Percentiles rank a stretch among this genome's conserved stretches.
These are phyloP conservation scores for Vulpes ferrilata DNA, from an alignment of 2,113 vertebrate genomes.

Conservation along the genomic window DNA sequence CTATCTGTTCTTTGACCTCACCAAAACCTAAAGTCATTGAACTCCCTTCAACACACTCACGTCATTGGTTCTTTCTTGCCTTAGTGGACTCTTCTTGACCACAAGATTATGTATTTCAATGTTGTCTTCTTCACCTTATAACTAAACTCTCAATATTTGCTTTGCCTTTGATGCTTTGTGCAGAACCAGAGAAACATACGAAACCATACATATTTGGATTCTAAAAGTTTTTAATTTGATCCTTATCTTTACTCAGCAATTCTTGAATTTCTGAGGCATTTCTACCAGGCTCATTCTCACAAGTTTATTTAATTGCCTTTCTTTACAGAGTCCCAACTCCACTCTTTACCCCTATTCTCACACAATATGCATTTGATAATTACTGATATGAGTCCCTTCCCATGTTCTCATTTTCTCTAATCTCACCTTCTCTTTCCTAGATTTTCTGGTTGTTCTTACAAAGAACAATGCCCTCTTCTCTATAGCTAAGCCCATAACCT, in stretches of 20 bases:
- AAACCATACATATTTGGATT: neutral
- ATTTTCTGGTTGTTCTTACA: neutral
- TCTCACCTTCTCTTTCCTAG: neutral
- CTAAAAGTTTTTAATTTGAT: neutral
- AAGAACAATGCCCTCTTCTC: neutral
- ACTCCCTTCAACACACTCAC: slow-evolving; percentile 9
- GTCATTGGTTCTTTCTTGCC: neutral
- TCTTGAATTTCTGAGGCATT: slow-evolving; percentile 9
- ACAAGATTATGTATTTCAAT: slow-evolving; percentile 20
- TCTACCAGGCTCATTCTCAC: neutral
- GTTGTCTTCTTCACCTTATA: neutral
- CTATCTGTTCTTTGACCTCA: neutral
- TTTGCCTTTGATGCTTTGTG: slow-evolving; percentile 31
- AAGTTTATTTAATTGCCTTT: neutral
- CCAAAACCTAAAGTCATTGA: slow-evolving; percentile 18
- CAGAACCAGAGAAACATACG: neutral
- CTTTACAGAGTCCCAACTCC: neutral
- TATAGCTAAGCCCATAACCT: neutral
- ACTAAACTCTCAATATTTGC: neutral
- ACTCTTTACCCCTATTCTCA: neutral
- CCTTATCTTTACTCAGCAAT: slow-evolving; percentile 21
- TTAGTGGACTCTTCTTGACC: neutral
- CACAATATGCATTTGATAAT: neutral
- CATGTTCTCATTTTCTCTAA: slow-evolving; percentile 4
- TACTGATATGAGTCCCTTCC: neutral